A percentile compares a stretch with the other conserved stretches of the same genome.
Evolutionary conservation across 2,888 invertebrate genomes (phyloP).

Genomic region (Chironomus tentans): DNA sequence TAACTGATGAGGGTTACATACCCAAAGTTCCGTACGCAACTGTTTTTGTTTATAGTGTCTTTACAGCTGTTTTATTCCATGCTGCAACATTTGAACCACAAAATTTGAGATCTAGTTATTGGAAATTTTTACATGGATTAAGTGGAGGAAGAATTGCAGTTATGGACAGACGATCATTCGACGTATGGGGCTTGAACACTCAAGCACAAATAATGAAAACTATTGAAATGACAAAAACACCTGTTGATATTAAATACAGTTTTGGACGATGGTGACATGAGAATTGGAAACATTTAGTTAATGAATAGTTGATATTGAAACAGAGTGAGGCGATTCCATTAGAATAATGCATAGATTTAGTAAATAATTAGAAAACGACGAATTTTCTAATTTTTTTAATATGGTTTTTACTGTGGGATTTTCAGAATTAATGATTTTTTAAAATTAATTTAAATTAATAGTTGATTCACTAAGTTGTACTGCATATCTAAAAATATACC

Average conservation of each 20-base stretch:
- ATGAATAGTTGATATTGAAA: background rate
- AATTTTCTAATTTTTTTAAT: no score
- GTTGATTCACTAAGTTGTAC: no score
- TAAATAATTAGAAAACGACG: no score
- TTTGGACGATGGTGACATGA: constrained; percentile 28
- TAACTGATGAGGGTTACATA: constrained; percentile 37
- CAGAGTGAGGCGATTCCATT: no score
- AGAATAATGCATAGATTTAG: no score
- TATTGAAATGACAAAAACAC: constrained; percentile 43
- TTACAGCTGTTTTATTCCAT: constrained; percentile 69
- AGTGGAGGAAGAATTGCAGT: constrained; percentile 59
- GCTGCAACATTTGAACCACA: constrained; percentile 70
- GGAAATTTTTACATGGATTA: constrained; percentile 65
- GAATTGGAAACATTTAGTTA: background rate
- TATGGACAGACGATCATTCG: constrained; percentile 50
- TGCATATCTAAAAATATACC: no score
- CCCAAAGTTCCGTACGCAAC: constrained; percentile 62
- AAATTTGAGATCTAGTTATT: constrained; percentile 69
- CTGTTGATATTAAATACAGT: constrained; percentile 32
- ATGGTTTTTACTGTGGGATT: no score
- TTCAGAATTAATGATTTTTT: no score
- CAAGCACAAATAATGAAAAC: constrained; percentile 44
- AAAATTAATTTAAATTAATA: no score
- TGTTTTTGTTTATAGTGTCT: constrained; percentile 62
- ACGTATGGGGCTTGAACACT: constrained; percentile 52